Evolutionary conservation across 1,140 invertebrate genomes (phyloP).

Genomic region (Habropoda laboriosa): DNA sequence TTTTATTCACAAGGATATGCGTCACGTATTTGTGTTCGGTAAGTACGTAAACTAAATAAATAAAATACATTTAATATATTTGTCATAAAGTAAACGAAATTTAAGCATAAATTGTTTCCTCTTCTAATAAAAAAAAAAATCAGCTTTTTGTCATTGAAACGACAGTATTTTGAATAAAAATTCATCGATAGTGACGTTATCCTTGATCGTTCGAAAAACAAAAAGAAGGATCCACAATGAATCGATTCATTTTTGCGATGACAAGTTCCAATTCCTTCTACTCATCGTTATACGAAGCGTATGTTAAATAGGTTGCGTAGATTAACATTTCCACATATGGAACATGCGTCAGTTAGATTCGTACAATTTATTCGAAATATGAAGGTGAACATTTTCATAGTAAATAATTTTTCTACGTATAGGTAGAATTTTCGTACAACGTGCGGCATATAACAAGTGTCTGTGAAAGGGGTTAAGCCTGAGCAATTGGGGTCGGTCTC

Average conservation of each 20-base stretch:
- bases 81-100: not conserved
- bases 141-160: not conserved
- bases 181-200: not conserved
- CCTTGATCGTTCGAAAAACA: not conserved
- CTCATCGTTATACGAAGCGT: not conserved
- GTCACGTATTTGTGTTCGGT: not conserved
- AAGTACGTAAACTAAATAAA: not conserved
- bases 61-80: not conserved
- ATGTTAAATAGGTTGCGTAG: not conserved
- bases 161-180: not conserved
- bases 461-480: not conserved
- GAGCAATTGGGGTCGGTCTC: slow-evolving; percentile 15
- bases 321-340: no score
- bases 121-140: not conserved
- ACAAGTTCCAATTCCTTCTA: not conserved
- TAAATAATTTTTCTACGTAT: not conserved
- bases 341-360: not conserved
- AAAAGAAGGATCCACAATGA: not conserved
- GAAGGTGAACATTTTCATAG: not conserved
- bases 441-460: not conserved
- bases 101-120: not conserved
- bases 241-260: not conserved
- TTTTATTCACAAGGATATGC: not conserved
- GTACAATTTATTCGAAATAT: not conserved
- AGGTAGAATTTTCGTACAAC: not conserved